These are phyloP conservation scores for Trematomus bernacchii DNA, from an alignment of 2,797 vertebrate genomes.

Conservation along the genomic window DNA sequence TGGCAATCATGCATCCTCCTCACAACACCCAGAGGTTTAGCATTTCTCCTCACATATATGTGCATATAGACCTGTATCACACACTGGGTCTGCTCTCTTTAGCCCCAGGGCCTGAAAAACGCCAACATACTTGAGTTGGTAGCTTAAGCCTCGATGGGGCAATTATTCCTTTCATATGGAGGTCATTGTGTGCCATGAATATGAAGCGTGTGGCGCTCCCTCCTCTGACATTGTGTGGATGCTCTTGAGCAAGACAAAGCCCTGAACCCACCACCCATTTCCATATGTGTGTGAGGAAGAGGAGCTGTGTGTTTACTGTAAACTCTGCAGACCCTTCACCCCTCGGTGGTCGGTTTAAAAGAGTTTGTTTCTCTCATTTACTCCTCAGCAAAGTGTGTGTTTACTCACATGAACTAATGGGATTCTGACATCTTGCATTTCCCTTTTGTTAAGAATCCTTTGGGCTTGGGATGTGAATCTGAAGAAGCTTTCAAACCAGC, in stretches of 20 bases:
- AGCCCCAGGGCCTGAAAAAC: conserved; percentile 69
- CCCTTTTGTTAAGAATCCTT: no score
- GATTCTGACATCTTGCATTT: no score
- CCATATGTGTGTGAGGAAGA: conserved; percentile 78
- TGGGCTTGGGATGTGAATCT: no score
- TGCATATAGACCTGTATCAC: not conserved
- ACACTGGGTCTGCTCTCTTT: not conserved
- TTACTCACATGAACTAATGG: no score
- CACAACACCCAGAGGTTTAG: conserved; percentile 26
- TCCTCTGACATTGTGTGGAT: conserved; percentile 77
- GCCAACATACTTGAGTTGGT: conserved; percentile 69
- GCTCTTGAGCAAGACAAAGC: conserved; percentile 74
- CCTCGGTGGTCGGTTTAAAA: no score
- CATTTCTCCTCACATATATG: conserved; percentile 25
- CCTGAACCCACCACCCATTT: conserved; percentile 81
- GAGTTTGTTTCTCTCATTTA: conserved; percentile 33
- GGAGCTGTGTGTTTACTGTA: conserved; percentile 82
- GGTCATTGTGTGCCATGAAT: conserved; percentile 84
- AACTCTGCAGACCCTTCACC: conserved; percentile 52
- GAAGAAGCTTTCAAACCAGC: no score
- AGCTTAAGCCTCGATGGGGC: conserved; percentile 80
- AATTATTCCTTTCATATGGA: conserved; percentile 84
- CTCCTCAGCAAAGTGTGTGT: no score
- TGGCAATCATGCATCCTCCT: conserved; percentile 50
- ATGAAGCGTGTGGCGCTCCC: conserved; percentile 80